A percentile compares a stretch with the other conserved stretches of the same genome.
Evolutionary conservation across 1,140 invertebrate genomes (phyloP).

Genomic region (Diuraphis noxia): DNA sequence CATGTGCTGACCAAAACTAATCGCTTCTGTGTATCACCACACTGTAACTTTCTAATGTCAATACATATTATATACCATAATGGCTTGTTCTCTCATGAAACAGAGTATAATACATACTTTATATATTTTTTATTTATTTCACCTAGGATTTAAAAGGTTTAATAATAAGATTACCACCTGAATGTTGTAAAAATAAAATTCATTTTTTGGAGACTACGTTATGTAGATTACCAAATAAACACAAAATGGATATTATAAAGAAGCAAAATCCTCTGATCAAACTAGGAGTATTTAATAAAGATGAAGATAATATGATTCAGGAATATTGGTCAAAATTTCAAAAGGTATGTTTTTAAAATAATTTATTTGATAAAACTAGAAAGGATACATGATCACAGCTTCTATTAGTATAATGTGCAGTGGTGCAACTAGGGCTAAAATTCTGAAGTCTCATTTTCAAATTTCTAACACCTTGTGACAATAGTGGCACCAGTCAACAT

Average conservation of each 20-base stretch:
- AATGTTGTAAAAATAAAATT: neutral
- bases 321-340: slow-evolving; percentile 41
- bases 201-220: slow-evolving; percentile 36
- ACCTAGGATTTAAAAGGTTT: neutral
- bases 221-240: neutral
- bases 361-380: too few species aligned
- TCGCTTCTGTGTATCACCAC: too few species aligned
- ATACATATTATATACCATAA: too few species aligned
- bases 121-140: neutral
- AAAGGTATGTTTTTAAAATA: neutral
- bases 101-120: neutral
- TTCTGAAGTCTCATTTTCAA: too few species aligned
- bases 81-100: too few species aligned
- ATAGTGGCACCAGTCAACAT: too few species aligned
- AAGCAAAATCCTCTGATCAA: slow-evolving; percentile 4
- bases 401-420: too few species aligned
- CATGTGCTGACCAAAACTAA: too few species aligned
- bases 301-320: neutral
- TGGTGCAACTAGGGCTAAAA: too few species aligned
- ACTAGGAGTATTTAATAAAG: slow-evolving; percentile 6
- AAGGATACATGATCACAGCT: too few species aligned
- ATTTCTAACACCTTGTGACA: too few species aligned
- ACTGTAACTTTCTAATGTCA: too few species aligned
- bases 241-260: slow-evolving; percentile 11
- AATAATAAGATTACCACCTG: neutral